Evolutionary conservation across 2,797 vertebrate species (phyloP), one percentile per base, ranked within the genome.

Genomic region (Takifugu rubripes): DNA sequence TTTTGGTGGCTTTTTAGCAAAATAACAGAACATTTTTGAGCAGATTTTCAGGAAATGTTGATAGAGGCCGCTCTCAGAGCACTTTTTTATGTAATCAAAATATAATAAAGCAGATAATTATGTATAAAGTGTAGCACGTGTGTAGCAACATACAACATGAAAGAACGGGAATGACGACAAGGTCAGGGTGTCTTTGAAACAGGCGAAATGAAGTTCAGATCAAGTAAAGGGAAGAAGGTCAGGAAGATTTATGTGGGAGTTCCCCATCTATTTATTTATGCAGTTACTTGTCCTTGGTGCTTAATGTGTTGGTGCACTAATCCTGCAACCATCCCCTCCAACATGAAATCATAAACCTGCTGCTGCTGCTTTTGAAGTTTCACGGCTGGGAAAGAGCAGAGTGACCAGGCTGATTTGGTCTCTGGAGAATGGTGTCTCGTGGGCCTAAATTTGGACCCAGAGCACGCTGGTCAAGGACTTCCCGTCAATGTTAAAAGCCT

Each of bases 401-500:
- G 74, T 40, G 42, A 53, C 40, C 67, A 67, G 64, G 74, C 75
- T 81, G 78, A 74, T 83, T 78, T 77, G 70, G 76, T 78, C 72
- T 75, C 70, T 56, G 61, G 5, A 58, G 60, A 76, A 83, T 36
- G 78, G 61, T 53, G 71, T 80, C 77, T 73, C 70, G 33, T 59
- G 26, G 67, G 54, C 78, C 79, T 83, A 87, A 86, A 88, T 85
- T 85, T 85, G 82, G 80, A 83, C 56, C 79, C 65, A 5, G 54
- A 71, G 62, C 46, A 68, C 66, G 70, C 45, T 56, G 73, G 69
- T 86, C 86, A 86, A 84, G 84, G 79, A 79, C 86, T 85, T 78
- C 46, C 68, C 55, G 68, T 81, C 75, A 68, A 36, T 61, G 68
- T 77, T 81, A 68, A 63, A 66, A 74, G 68, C 56, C 67, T 77